Conservation (phyloP, 1,140 invertebrate genomes). For the Uloborus diversus region DNA sequence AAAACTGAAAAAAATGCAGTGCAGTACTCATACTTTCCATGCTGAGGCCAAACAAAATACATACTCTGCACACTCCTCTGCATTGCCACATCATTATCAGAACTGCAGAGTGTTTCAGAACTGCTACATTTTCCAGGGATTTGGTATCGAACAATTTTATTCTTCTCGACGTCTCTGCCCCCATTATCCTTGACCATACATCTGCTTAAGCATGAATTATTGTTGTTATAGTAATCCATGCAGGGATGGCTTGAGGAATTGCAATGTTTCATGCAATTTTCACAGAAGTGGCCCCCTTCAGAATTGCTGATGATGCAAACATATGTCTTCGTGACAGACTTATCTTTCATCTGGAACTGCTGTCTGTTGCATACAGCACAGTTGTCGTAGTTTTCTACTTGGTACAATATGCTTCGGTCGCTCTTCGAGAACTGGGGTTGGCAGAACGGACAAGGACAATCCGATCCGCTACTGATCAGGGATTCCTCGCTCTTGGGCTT, state of each 20-base stretch:
- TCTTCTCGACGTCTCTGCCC: no score
- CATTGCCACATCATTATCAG: no score
- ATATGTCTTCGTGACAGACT: neutral
- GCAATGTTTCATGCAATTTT: no score
- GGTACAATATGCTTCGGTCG: constrained; percentile 5
- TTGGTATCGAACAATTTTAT: neutral
- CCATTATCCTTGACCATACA: no score
- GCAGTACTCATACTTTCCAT: constrained; percentile 24
- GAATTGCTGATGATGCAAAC: constrained; percentile 37
- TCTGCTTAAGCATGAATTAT: no score
- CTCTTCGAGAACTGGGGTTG: neutral
- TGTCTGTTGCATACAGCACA: constrained; percentile 18
- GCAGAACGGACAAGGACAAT: constrained; percentile 44
- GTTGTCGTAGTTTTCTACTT: constrained; percentile 3
- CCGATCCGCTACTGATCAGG: neutral
- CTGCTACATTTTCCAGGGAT: constrained; percentile 25
- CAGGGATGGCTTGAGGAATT: no score
- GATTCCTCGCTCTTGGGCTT: constrained; percentile 44
- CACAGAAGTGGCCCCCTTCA: neutral
- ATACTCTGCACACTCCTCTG: no score
- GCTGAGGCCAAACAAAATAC: neutral
- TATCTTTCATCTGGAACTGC: neutral
- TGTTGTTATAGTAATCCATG: no score
- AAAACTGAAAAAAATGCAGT: no score
- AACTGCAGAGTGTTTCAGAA: constrained; percentile 35